phyloP scores from a whole-genome alignment of 2,113 vertebrate species.

The Oophaga pumilio region DNA sequence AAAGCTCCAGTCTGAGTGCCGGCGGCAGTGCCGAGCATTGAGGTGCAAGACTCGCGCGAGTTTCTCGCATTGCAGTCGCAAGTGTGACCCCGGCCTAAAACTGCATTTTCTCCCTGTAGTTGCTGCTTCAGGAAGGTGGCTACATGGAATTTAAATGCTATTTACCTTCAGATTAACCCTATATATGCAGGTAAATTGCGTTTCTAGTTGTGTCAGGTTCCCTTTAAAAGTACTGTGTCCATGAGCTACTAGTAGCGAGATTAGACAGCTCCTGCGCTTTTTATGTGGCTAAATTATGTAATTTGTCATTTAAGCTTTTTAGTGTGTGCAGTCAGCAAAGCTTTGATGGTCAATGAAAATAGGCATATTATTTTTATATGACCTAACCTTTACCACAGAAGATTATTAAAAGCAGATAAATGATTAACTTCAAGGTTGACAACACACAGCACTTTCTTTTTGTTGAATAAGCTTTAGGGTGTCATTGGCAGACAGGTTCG shows the following conservation, averaged over 20 bases:
- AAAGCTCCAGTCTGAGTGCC: no score
- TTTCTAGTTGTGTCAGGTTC: no score
- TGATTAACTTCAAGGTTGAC: not conserved
- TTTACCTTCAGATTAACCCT: no score
- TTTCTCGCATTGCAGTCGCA: no score
- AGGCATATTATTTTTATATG: slow-evolving; percentile 5
- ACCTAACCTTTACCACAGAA: not conserved
- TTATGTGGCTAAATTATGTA: not conserved
- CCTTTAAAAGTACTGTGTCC: not conserved
- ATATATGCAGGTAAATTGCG: no score
- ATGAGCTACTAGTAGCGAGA: not conserved
- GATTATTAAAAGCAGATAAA: slow-evolving; percentile 5
- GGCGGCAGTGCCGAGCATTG: no score
- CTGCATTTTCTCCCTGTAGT: no score
- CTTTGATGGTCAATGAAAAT: slow-evolving; percentile 2
- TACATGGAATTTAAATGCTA: no score
- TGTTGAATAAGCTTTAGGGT: slow-evolving; percentile 9
- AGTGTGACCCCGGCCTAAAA: no score
- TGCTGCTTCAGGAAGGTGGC: no score
- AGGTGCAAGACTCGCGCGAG: no score
- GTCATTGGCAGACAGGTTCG: not conserved
- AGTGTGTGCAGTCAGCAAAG: slow-evolving; percentile 6
- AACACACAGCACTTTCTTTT: not conserved
- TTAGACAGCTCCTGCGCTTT: not conserved
- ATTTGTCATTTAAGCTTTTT: not conserved